Base-by-base conservation (phyloP, 2,113 vertebrate species). In the Eurystomus gularis region DNA sequence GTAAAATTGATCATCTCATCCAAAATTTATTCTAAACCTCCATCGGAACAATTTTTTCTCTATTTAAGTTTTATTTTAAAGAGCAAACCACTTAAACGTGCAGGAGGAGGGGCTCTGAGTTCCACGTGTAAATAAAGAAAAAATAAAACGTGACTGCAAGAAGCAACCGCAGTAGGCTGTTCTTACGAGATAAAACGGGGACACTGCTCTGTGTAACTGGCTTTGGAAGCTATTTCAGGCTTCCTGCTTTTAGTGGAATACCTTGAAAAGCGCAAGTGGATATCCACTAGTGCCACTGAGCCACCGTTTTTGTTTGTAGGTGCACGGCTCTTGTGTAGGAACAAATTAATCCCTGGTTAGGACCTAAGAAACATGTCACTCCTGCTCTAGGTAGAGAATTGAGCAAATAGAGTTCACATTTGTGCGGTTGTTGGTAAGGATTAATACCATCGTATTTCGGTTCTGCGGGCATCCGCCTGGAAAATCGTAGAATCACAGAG, bases 301-400 rank as follows among this genome's bases (percentile, higher is more conserved):
- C 19, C 40, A 12, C 5, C 19, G 5, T 33, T 33, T 13, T 31
- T 7, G 3, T 48, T 28, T 1, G 1, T 7, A 16, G n/a, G 29
- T 26, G 5, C 29, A 1, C 3, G 2, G 44, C 33, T 49, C 18
- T 17, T 12, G 62, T 37, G 4, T 3, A 9, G 57, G 33, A 51
- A 5, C 33, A 39, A 31, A 9, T 20, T 11, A 12, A 28, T 16
- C 35, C 49, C 19, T 13, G 3, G 35, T 26, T 24, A 6, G n/a
- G 33, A 29, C 49, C 1, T 1, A 35, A 3, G 8, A 21, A 46
- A 15, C 10, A 1, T 4, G 52, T 15, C 5, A 25, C 68, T 51
- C n/a, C 71, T 40, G 64, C 40, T 21, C 20, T 8, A 13, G 51
- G 42, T 7, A 4, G 13, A 40, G 48, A 7, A 20, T 72, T 33